These are phyloP conservation scores for Spisula solida DNA, from an alignment of 2,888 invertebrate species.

Conservation along the genomic window DNA sequence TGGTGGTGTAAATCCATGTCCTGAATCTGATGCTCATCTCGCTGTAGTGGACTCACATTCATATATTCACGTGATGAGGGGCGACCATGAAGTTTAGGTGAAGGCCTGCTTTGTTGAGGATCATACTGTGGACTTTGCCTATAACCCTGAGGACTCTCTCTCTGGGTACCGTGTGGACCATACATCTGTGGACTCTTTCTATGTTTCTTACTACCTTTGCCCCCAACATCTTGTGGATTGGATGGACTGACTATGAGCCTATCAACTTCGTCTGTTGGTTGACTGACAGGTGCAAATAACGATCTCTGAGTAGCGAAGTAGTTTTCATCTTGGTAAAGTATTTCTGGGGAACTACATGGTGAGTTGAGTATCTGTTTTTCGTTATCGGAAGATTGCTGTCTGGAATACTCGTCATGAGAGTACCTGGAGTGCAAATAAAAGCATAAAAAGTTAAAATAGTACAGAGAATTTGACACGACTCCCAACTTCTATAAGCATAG, in stretches of 20 bases:
- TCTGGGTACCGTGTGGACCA: slow-evolving; percentile 38
- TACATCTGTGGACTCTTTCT: slow-evolving; percentile 47
- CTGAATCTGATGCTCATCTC: slow-evolving; percentile 65
- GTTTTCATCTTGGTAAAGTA: slow-evolving; percentile 45
- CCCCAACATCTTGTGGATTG: slow-evolving; percentile 33
- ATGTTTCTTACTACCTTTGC: slow-evolving; percentile 37
- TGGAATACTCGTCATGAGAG: slow-evolving; percentile 70
- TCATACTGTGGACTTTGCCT: slow-evolving; percentile 40
- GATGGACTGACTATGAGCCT: slow-evolving; percentile 59
- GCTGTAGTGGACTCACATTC: slow-evolving; percentile 65
- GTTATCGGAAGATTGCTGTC: slow-evolving; percentile 55
- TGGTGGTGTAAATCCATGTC: slow-evolving; percentile 60
- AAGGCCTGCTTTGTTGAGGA: slow-evolving; percentile 38
- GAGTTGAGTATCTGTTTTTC: slow-evolving; percentile 63
- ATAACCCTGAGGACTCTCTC: slow-evolving; percentile 46
- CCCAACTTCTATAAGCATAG: too few species aligned
- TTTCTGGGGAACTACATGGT: slow-evolving; percentile 61
- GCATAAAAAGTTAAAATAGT: too few species aligned
- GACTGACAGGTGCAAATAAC: slow-evolving; percentile 15
- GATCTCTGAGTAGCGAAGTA: slow-evolving; percentile 47
- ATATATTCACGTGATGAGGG: slow-evolving; percentile 63
- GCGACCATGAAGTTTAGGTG: slow-evolving; percentile 23
- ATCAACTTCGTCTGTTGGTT: slow-evolving; percentile 5
- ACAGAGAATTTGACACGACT: too few species aligned
- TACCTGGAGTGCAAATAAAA: slow-evolving; percentile 42